A percentile compares a stretch with the other conserved stretches of the same genome.
Evolutionary conservation across 1,140 invertebrate species (phyloP).

Genomic region (Drosophila varians): DNA sequence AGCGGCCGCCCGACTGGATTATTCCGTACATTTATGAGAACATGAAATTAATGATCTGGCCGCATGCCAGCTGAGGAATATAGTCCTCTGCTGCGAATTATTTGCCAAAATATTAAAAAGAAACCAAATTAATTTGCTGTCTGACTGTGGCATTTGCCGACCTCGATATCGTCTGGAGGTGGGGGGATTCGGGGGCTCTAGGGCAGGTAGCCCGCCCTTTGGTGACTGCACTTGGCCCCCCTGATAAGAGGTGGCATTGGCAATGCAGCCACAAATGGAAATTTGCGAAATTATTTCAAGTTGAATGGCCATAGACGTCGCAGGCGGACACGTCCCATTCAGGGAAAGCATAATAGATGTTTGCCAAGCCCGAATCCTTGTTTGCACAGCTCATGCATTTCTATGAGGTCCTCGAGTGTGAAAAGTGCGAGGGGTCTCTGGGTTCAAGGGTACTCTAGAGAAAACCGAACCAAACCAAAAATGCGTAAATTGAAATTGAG

Average conservation of each 20-base stretch:
- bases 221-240: constrained; percentile 19
- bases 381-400: constrained; percentile 57
- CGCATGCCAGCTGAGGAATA: constrained; percentile 14
- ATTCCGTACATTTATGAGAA: constrained; percentile 32
- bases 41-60: constrained; percentile 51
- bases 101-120: constrained; percentile 31
- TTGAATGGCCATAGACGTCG: constrained; percentile 62
- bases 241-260: constrained; percentile 8
- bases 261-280: constrained; percentile 60
- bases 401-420: constrained; percentile 35
- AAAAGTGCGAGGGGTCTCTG: constrained; percentile 23
- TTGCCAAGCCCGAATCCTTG: constrained; percentile 59
- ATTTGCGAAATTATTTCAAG: constrained; percentile 69
- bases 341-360: constrained; percentile 66
- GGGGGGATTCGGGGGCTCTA: no score
- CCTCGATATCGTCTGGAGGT: constrained; percentile 24
- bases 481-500: constrained; percentile 66
- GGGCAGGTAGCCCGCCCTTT: constrained; percentile 17
- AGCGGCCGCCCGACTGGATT: constrained; percentile 11
- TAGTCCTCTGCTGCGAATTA: constrained; percentile 5
- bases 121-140: constrained; percentile 61
- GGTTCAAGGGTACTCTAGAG: constrained; percentile 51
- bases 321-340: constrained; percentile 45
- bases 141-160: constrained; percentile 41
- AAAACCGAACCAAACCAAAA: constrained; percentile 50